Conservation (phyloP, 2,113 vertebrate species). For the Cyanoramphus novaezelandiae region DNA sequence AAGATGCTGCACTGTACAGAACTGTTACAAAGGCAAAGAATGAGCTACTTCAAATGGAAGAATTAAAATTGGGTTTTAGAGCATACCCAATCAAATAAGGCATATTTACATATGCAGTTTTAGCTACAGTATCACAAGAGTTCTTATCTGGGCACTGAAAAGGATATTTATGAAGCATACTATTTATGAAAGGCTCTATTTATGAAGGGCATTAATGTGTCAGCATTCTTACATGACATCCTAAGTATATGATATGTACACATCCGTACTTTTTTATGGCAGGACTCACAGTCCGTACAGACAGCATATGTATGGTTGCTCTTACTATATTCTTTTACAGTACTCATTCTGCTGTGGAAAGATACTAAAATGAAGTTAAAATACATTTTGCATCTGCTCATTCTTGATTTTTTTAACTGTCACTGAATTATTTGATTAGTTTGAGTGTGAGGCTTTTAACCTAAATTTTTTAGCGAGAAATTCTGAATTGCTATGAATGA, state of each 20-base stretch:
- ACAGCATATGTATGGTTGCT: neutral
- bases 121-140: neutral
- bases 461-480: neutral
- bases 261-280: neutral
- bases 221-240: neutral
- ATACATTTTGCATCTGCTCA: neutral
- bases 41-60: neutral
- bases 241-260: neutral
- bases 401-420: neutral
- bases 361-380: slow-evolving; percentile 4
- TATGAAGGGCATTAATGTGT: neutral
- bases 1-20: neutral
- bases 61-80: neutral
- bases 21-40: neutral
- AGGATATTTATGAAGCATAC: neutral
- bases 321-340: slow-evolving; percentile 4
- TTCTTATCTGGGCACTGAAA: neutral
- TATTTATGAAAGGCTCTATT: neutral
- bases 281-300: neutral
- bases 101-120: neutral
- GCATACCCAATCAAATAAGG: neutral
- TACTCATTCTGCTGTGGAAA: neutral
- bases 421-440: neutral
- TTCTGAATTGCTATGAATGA: neutral
- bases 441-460: neutral